Conservation (phyloP, 2,888 invertebrate genomes). For the Cantharis rustica region DNA sequence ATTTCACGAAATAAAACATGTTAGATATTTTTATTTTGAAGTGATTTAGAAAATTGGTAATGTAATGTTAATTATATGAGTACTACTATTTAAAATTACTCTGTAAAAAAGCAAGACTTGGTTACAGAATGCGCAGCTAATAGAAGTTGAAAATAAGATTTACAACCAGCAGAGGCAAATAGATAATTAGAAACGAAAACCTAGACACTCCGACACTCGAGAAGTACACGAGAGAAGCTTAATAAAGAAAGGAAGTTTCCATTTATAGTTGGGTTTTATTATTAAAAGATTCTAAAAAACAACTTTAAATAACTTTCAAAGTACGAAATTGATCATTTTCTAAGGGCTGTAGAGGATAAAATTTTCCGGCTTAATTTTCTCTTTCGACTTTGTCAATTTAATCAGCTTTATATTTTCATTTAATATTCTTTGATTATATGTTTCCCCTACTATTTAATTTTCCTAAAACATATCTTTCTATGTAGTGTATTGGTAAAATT, state of each 20-base stretch:
- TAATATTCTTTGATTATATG: not conserved
- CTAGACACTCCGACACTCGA: not conserved
- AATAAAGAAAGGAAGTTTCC: not conserved
- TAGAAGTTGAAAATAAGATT: too few relatives aligned
- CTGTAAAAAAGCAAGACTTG: too few relatives aligned
- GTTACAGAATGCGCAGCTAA: too few relatives aligned
- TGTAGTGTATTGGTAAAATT: not conserved
- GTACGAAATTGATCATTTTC: not conserved
- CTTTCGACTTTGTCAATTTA: not conserved
- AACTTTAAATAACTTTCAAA: not conserved
- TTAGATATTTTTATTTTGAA: too few relatives aligned
- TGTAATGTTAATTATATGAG: too few relatives aligned
- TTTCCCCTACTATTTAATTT: not conserved
- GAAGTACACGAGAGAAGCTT: not conserved
- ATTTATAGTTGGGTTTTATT: not conserved
- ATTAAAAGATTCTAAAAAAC: not conserved
- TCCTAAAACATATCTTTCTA: too few relatives aligned
- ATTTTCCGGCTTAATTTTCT: not conserved
- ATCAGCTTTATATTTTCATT: not conserved
- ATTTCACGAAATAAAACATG: too few relatives aligned
- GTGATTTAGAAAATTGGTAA: too few relatives aligned
- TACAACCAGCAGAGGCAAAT: not conserved
- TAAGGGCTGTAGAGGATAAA: not conserved
- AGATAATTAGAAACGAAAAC: not conserved
- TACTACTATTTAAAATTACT: too few relatives aligned